Evolutionary conservation across 2,888 invertebrate species (phyloP).

Genomic region (Archips crataeganus): DNA sequence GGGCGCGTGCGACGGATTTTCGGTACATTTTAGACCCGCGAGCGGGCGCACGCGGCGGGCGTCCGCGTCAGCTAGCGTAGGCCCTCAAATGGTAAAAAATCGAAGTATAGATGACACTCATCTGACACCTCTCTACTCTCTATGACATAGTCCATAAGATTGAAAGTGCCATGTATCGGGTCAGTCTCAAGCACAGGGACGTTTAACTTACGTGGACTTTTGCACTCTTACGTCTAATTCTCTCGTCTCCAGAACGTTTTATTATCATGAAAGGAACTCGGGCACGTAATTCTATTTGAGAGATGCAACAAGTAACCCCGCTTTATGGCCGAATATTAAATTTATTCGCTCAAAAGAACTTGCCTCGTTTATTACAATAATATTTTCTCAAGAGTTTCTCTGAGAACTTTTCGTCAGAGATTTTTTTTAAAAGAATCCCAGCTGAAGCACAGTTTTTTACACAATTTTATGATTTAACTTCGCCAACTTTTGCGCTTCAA

Average conservation of each 20-base stretch:
- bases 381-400: conserved; percentile 21
- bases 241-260: neutral
- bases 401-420: conserved; percentile 9
- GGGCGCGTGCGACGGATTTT: too few species aligned
- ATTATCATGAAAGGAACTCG: neutral
- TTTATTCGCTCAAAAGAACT: conserved; percentile 28
- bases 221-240: neutral
- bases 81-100: too few species aligned
- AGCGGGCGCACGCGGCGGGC: too few species aligned
- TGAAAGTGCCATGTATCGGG: too few species aligned
- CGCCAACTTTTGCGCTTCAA: neutral
- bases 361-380: conserved; percentile 38
- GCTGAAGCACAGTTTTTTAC: neutral
- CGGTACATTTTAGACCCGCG: too few species aligned
- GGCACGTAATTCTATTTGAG: conserved; percentile 13
- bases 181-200: too few species aligned
- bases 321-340: conserved; percentile 21
- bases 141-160: too few species aligned
- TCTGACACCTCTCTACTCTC: too few species aligned
- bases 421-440: neutral
- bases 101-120: too few species aligned
- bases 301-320: conserved; percentile 30
- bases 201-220: too few species aligned
- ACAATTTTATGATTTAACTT: conserved; percentile 15
- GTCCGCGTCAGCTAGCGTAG: too few species aligned